Conservation (phyloP, 2,113 vertebrate species). For the Pteropus alecto region DNA sequence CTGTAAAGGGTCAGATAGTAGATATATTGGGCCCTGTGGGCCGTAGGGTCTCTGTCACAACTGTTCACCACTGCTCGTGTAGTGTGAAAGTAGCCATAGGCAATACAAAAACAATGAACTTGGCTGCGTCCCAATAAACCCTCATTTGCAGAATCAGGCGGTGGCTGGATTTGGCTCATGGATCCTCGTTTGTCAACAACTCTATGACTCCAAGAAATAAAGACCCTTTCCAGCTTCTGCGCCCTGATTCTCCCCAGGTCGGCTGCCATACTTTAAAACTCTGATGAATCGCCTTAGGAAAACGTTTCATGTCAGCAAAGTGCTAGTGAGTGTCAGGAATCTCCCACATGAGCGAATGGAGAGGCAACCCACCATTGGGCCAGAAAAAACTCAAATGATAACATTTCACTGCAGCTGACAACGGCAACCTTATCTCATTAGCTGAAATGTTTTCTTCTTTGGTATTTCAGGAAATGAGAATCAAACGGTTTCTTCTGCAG, state of each 20-base stretch:
- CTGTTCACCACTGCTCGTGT: neutral
- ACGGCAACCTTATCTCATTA: neutral
- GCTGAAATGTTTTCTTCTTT: neutral
- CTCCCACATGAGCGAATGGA: neutral
- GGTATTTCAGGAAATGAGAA: neutral
- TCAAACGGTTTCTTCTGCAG: neutral
- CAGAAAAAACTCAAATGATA: neutral
- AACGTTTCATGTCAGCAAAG: neutral
- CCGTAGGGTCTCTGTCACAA: neutral
- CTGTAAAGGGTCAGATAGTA: neutral
- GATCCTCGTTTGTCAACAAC: neutral
- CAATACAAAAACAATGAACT: neutral
- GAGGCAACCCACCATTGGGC: no score
- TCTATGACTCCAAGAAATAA: neutral
- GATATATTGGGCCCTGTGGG: neutral
- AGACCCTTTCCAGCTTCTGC: neutral
- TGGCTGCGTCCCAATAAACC: neutral
- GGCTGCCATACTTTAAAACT: neutral
- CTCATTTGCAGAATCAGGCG: neutral
- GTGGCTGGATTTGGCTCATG: neutral
- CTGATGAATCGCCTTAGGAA: neutral
- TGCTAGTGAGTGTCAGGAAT: neutral
- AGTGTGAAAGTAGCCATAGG: neutral
- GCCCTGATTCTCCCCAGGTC: neutral
- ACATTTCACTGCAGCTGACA: neutral